A percentile compares a stretch with the other conserved stretches of the same genome.
Conservation (phyloP, 2,797 vertebrate species). For the Pangasius sanitwongsei region DNA sequence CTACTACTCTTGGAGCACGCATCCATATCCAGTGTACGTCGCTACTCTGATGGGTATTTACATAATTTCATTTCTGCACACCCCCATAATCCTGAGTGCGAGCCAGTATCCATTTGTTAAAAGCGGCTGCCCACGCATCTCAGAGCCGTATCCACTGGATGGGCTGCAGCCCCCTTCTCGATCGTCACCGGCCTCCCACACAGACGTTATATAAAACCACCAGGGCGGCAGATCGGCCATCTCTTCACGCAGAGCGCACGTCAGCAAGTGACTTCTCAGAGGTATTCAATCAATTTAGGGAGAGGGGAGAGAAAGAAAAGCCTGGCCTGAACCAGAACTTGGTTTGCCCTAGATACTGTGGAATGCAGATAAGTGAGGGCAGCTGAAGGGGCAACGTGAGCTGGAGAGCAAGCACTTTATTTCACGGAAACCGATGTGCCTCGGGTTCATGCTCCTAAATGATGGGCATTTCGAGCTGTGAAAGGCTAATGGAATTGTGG, state of each 20-base stretch:
- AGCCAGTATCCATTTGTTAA: conserved; percentile 62
- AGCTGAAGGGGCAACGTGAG: not conserved
- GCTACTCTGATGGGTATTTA: conserved; percentile 57
- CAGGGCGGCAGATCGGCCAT: conserved; percentile 56
- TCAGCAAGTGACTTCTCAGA: conserved; percentile 57
- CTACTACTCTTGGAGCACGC: conserved; percentile 40
- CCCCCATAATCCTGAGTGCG: conserved; percentile 56
- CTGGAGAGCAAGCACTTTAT: conserved; percentile 9
- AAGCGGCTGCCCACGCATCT: conserved; percentile 64
- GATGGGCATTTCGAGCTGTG: conserved; percentile 36
- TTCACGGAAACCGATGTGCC: not conserved
- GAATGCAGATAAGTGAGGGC: conserved; percentile 19
- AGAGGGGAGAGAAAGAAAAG: conserved; percentile 40
- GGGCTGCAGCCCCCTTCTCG: conserved; percentile 56
- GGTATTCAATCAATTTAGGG: conserved; percentile 55
- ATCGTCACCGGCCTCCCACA: conserved; percentile 62
- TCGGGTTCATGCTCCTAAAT: conserved; percentile 12
- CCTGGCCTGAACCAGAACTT: conserved; percentile 26
- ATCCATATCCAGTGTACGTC: conserved; percentile 49
- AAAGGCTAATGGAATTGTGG: conserved; percentile 48
- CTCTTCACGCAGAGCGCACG: conserved; percentile 50
- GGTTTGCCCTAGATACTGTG: not conserved
- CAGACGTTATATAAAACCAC: conserved; percentile 67
- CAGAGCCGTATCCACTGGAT: conserved; percentile 52
- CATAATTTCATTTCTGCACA: conserved; percentile 58